Percentiles rank a stretch among this genome's conserved stretches.
These are phyloP conservation scores for Diarsia rubi DNA, from an alignment of 2,888 invertebrate species.

Conservation along the genomic window DNA sequence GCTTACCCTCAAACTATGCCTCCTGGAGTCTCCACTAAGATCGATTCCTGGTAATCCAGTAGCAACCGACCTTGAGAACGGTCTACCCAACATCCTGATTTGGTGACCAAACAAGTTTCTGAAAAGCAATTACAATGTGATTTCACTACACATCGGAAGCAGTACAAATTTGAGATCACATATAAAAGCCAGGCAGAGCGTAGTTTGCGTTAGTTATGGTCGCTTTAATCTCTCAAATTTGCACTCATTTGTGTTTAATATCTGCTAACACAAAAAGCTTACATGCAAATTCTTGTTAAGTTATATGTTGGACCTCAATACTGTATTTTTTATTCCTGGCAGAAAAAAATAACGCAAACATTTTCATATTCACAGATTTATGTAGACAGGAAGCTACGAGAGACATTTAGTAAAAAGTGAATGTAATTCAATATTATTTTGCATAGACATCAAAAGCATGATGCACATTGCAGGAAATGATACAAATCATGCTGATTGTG, in stretches of 20 bases:
- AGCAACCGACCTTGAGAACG: slow-evolving; percentile 92
- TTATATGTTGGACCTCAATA: slow-evolving; percentile 65
- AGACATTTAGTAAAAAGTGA: slow-evolving; percentile 71
- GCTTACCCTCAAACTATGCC: slow-evolving; percentile 91
- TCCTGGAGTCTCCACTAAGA: slow-evolving; percentile 88
- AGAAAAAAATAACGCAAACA: slow-evolving; percentile 60
- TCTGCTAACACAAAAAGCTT: slow-evolving; percentile 88
- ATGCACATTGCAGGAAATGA: slow-evolving; percentile 86
- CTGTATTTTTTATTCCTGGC: slow-evolving; percentile 62
- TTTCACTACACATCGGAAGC: slow-evolving; percentile 78
- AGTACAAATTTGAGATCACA: slow-evolving; percentile 77
- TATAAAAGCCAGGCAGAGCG: slow-evolving; percentile 85
- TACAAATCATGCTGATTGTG: slow-evolving; percentile 87
- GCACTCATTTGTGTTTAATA: slow-evolving; percentile 75
- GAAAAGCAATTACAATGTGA: slow-evolving; percentile 82
- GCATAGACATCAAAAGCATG: slow-evolving; percentile 90
- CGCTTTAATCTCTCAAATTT: slow-evolving; percentile 77
- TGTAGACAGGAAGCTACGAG: slow-evolving; percentile 73
- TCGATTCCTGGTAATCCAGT: slow-evolving; percentile 90
- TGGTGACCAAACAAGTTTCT: slow-evolving; percentile 92
- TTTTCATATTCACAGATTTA: slow-evolving; percentile 66
- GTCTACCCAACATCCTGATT: slow-evolving; percentile 92
- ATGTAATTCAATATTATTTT: slow-evolving; percentile 73
- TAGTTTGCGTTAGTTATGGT: slow-evolving; percentile 71
- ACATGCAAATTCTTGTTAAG: slow-evolving; percentile 84